Base-by-base conservation (phyloP, 2,888 invertebrate species). In the Caenorhabditis angaria region DNA sequence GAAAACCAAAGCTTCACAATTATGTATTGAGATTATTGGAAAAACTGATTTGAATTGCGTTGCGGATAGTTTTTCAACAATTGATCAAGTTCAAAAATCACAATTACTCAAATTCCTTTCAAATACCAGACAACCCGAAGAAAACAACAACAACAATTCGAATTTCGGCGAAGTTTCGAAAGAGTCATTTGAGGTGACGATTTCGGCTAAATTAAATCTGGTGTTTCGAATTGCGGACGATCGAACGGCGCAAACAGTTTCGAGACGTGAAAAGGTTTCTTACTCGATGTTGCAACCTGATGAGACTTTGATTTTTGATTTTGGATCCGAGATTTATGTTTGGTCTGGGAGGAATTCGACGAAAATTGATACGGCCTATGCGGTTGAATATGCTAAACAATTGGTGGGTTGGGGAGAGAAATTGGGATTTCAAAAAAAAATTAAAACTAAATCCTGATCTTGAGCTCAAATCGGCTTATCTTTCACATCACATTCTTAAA, bases 251-350 rank as follows among this genome's bases (percentile, higher is more conserved):
- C 61, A 72, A 35, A 65, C 65, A 27, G 63, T 55, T n/a, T 59
- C 65, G 25, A 27, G 60, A 24, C 24, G 63, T 50, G 77, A 65
- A 28, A 29, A 50, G 10, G 18, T 70, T 1, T 68, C 62, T 1
- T 47, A 57, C 28, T 27, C n/a, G 20, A 57, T 78, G 0, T 54
- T 78, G 25, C 51, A 76, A 29, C 65, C 75, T 0, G 55, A 28
- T 6, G 72, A 84, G 81, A 76, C 80, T 25, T 62, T 85, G 2
- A 80, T 85, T 47, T 76, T 83, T 51, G 82, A 85, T 65, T 85
- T 85, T 61, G 81, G 83, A 32, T 76, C 82, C n/a, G 85, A 85
- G 66, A 71, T 85, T 20, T 85, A 83, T 66, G 73, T 82, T 27
- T 85, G 85, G 85, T 68, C 77, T 24, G 85, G 85, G 4, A 60